Base-by-base conservation (phyloP, 2,888 invertebrate species). In the Chamaedrilus cognettii region DNA sequence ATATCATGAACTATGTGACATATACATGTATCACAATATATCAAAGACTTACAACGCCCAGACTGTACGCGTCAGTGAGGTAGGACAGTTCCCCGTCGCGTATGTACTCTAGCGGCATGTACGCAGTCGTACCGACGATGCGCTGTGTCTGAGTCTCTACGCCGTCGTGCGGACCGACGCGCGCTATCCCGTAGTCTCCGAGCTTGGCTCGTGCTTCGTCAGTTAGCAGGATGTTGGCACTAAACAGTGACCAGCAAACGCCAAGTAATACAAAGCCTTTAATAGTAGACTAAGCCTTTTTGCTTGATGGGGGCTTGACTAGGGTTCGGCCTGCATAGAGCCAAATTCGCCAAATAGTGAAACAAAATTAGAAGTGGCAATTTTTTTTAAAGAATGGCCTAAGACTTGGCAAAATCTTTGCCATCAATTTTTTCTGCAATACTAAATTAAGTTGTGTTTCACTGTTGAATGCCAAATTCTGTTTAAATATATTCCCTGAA, bases 101-200 rank as follows among this genome's bases (percentile, higher is more conserved):
- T 3, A 64, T 35, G 28, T 68, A 68, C 31, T 68, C 68, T 32
- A 56, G 55, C n/a, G 68, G 64, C 68, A 64, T 68, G 49, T 68
- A 68, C 0, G 64, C 32, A 2, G 60, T 56, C 19, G 68, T 68
- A 30, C 64, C 64, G 1, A 65, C 51, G 50, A 62, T 62, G 7
- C 50, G 30, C 28, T 52, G 2, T 2, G 62, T 62, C 23, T 31
- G 28, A 1, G 52, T 62, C 23, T 19, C 31, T 32, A 62, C 23
- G 2, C 30, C 50, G 26, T 49, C 31, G 11, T 50, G 28, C 4
- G 62, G 62, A 26, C 62, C 62, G 3, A 30, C 30, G n/a, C 62
- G 49, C 15, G 62, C 51, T 49, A 62, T 62, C 4, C 62, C 62
- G 51, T 50, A 62, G 51, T 62, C 62, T 51, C 50, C 52, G 5